Base-by-base conservation (phyloP, 2,888 invertebrate species). In the Erannis defoliaria region DNA sequence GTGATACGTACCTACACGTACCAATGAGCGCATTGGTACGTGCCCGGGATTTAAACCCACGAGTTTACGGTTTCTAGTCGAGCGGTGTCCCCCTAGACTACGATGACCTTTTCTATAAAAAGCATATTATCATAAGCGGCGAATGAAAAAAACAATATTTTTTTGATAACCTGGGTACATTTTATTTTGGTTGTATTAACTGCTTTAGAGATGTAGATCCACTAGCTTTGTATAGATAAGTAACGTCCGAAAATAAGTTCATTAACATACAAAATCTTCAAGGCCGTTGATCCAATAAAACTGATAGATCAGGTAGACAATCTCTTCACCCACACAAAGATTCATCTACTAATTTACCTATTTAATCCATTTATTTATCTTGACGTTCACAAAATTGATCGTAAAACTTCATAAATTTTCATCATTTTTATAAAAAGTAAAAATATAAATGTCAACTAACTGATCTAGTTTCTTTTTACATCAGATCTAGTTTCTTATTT, bases 311-410 rank as follows among this genome's bases (percentile, higher is more conserved):
- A 16, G 19, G 35, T 46, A 19, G 38, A 45, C 59, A 59, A 53
- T 54, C 59, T 40, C 53, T 42, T 48, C 45, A 23, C 51, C 51
- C 49, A 57, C 48, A 19, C 19, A 43, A 43, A 50, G 23, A 18
- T 29, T 18, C n/a, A n/a, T 37, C 37, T 14, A 35, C 49, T 35
- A 50, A 26, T 31, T 35, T 18, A 35, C 33, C 49, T 49, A 56
- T 56, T 50, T 43, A 51, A 51, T 58, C 29, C 26, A 23, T 40
- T 50, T 37, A 58, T 58, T 46, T 53, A 53, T 58, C 31, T 45
- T 12, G 21, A 45, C 35, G 23, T 26, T 31, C 9, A 40, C 40
- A 29, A 31, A 29, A 46, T 26, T 16, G 8, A 19, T 51, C 38
- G 31, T 51, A 40, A 40, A 29, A 46, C 19, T 42, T 31, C 31